Evolutionary conservation across 2,113 vertebrate species (phyloP).

Genomic region (Colossoma macropomum): DNA sequence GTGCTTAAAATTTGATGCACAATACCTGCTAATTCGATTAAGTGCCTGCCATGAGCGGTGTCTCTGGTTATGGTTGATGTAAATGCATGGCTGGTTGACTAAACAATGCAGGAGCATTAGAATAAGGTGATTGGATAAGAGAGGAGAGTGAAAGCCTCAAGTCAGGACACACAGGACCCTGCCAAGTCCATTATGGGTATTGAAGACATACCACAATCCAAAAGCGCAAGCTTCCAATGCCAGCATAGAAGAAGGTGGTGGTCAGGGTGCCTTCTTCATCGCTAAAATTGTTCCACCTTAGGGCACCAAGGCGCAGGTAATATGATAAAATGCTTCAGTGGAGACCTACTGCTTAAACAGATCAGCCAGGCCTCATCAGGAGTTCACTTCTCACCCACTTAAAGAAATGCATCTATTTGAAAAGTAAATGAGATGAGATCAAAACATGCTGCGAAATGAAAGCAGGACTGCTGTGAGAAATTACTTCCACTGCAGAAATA

Average conservation of each 20-base stretch:
- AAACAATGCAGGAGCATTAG: slow-evolving; percentile 78
- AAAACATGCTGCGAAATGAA: background rate
- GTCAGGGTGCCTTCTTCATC: slow-evolving; percentile 61
- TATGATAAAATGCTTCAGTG: slow-evolving; percentile 69
- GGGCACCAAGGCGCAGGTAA: slow-evolving; percentile 61
- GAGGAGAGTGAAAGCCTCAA: slow-evolving; percentile 66
- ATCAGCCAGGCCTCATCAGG: background rate
- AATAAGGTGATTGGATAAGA: slow-evolving; percentile 81
- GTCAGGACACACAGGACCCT: slow-evolving; percentile 61
- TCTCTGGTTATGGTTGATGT: slow-evolving; percentile 73
- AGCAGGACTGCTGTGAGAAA: background rate
- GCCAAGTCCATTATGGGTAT: slow-evolving; percentile 82
- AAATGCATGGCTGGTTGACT: slow-evolving; percentile 78
- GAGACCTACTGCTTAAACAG: slow-evolving; percentile 34
- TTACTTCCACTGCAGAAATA: background rate
- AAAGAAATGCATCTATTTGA: slow-evolving; percentile 4
- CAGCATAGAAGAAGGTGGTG: slow-evolving; percentile 52
- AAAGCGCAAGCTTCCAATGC: slow-evolving; percentile 59
- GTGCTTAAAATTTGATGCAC: slow-evolving; percentile 76
- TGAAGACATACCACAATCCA: slow-evolving; percentile 72
- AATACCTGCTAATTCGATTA: slow-evolving; percentile 83
- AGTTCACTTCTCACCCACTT: slow-evolving; percentile 52
- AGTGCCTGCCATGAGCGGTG: slow-evolving; percentile 67
- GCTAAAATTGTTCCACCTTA: slow-evolving; percentile 68
- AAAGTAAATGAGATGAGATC: background rate